Percentiles rank a stretch among this genome's conserved stretches.
These are phyloP conservation scores for Chelonus formosanus DNA, from an alignment of 2,888 invertebrate genomes.

Conservation along the genomic window DNA sequence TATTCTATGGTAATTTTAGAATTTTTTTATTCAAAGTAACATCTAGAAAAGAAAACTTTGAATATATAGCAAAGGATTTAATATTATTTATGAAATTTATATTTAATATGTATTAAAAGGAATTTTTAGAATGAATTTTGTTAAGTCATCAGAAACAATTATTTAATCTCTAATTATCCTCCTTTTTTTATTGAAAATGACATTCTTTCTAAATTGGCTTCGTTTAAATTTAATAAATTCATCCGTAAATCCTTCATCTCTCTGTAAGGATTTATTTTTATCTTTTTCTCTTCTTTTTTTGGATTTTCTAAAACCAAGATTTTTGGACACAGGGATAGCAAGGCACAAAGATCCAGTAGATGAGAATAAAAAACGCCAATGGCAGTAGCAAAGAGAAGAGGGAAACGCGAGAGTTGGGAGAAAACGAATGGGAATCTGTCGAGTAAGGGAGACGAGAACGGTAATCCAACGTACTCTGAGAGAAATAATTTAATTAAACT, in stretches of 20 bases:
- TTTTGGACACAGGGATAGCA: conserved; percentile 9
- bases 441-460: background rate
- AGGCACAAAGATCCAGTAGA: background rate
- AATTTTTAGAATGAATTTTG: too few species aligned
- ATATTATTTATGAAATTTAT: too few species aligned
- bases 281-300: conserved; percentile 5
- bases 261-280: background rate
- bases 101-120: too few species aligned
- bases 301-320: background rate
- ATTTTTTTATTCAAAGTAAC: too few species aligned
- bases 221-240: background rate
- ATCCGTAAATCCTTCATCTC: background rate
- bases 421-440: conserved; percentile 10
- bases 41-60: too few species aligned
- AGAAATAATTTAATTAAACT: conserved; percentile 16
- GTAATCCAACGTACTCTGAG: conserved; percentile 13
- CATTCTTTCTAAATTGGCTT: too few species aligned
- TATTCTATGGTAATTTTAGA: too few species aligned
- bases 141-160: too few species aligned
- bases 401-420: background rate
- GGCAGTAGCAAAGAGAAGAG: background rate
- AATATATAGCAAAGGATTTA: too few species aligned
- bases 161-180: too few species aligned
- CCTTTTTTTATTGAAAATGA: too few species aligned
- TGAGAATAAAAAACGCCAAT: conserved; percentile 11